Evolutionary conservation across 2,888 invertebrate species (phyloP).

Genomic region (Meghimatium bilineatum): DNA sequence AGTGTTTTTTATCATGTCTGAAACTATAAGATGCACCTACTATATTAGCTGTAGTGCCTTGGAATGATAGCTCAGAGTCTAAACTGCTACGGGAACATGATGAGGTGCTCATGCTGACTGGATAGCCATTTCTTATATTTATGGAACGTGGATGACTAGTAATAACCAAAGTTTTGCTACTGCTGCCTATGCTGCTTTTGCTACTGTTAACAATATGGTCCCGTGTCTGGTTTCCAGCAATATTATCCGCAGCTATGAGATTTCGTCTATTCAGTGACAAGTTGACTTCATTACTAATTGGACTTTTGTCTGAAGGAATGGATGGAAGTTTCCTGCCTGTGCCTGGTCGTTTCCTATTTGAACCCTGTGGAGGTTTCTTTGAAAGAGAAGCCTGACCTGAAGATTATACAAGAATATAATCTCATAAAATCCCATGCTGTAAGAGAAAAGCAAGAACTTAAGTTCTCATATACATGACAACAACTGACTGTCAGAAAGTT

Average conservation of each 20-base stretch:
- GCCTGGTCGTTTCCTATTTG: conserved; percentile 67
- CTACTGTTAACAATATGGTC: conserved; percentile 38
- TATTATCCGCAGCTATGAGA: conserved; percentile 23
- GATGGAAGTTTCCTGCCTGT: conserved; percentile 72
- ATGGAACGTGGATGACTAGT: conserved; percentile 55
- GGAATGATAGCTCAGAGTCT: conserved; percentile 82
- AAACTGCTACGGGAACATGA: conserved; percentile 56
- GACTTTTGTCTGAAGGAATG: conserved; percentile 63
- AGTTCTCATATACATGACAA: not conserved
- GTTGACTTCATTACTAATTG: conserved; percentile 61
- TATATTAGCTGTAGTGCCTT: conserved; percentile 82
- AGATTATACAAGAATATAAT: not conserved
- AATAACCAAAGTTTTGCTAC: not conserved
- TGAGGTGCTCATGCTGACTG: not conserved
- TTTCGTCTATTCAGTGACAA: conserved; percentile 23
- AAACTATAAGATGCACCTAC: conserved; percentile 72
- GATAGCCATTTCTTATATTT: conserved; percentile 45
- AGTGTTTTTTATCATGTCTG: conserved; percentile 37
- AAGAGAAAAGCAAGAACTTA: not conserved
- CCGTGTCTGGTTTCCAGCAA: conserved; percentile 52
- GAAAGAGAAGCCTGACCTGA: conserved; percentile 39
- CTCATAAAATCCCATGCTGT: not conserved
- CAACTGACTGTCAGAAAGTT: too few species aligned
- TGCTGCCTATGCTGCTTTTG: not conserved
- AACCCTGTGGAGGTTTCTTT: conserved; percentile 57